These are phyloP conservation scores for Pararge aegeria DNA, from an alignment of 1,140 invertebrate species.

Conservation along the genomic window DNA sequence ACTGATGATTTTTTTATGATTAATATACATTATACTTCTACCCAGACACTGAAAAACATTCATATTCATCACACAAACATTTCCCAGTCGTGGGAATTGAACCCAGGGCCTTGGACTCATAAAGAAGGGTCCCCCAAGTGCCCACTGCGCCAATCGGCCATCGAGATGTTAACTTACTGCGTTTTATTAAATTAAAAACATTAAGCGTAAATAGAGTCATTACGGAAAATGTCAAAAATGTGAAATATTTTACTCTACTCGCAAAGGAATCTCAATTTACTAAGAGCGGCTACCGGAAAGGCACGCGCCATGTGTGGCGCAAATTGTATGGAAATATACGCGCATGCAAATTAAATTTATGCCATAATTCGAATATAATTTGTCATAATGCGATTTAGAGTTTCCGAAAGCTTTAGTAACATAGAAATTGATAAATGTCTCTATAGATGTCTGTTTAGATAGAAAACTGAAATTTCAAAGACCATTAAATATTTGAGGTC, in stretches of 20 bases:
- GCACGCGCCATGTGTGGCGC: conserved; percentile 53
- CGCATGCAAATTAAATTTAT: conserved; percentile 18
- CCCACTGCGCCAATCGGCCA: too few relatives aligned
- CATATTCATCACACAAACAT: too few relatives aligned
- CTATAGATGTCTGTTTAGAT: neutral
- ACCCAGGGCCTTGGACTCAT: too few relatives aligned
- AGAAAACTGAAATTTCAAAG: too few relatives aligned
- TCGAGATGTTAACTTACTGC: too few relatives aligned
- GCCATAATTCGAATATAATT: conserved; percentile 21
- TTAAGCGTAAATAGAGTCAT: neutral
- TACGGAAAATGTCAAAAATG: conserved; percentile 1
- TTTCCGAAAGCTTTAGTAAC: neutral
- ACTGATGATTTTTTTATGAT: too few relatives aligned
- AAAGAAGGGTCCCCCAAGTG: too few relatives aligned
- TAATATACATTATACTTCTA: too few relatives aligned
- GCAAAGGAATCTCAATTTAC: conserved; percentile 35
- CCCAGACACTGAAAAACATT: too few relatives aligned
- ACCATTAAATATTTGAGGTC: too few relatives aligned
- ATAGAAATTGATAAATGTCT: neutral
- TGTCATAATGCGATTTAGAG: conserved; percentile 17
- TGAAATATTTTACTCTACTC: neutral
- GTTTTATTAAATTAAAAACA: neutral
- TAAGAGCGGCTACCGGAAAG: conserved; percentile 36
- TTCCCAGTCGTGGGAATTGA: too few relatives aligned
- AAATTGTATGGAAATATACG: conserved; percentile 60